Evolutionary conservation across 1,140 invertebrate species (phyloP), one percentile per base, ranked within the genome.

Genomic region (Drosophila simulans): DNA sequence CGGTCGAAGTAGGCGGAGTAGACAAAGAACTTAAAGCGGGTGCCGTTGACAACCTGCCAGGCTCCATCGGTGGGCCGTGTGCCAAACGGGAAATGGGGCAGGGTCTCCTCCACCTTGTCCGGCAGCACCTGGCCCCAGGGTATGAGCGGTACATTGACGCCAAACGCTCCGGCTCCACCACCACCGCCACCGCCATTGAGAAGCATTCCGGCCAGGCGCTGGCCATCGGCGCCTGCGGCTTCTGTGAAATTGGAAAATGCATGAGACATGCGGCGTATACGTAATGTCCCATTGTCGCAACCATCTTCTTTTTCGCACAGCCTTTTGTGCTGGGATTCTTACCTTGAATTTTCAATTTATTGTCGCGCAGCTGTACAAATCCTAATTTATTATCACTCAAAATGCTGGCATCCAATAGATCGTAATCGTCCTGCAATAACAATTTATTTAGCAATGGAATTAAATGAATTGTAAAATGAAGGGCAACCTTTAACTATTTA

Each of bases 1-100:
- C 95, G 93, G 92, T 98, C 97, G 79, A 95, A 96, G 83, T 96
- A 98, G 35, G 97, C 97, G 2, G 97, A 98, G 88, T 97, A 98
- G 15, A 98, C 97, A 92, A 96, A 98, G 93, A 98, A 98, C 93
- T 97, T 97, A 90, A 95, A 97, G 88, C 96, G 96, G 92, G 63
- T 94, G 40, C 93, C 94, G 56, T 93, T 93, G 57, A 94, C 94
- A 68, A 92, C 93, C 90, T 94, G 94, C 94, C 94, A 95, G 53
- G 90, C 84, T 17, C 94, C 94, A 68, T 94, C 93, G 57, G 84
- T 91, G 64, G 94, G 93, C 62, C 89, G 77, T 0, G 92, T 78
- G 82, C 93, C 93, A 59, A 90, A 86, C 31, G 93, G 92, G 65
- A 92, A 93, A 51, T 91, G 91, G 22, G 93, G 93, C 63, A 94